These are phyloP conservation scores for Hoplostethus atlanticus DNA, from an alignment of 2,797 vertebrate species.

Conservation along the genomic window DNA sequence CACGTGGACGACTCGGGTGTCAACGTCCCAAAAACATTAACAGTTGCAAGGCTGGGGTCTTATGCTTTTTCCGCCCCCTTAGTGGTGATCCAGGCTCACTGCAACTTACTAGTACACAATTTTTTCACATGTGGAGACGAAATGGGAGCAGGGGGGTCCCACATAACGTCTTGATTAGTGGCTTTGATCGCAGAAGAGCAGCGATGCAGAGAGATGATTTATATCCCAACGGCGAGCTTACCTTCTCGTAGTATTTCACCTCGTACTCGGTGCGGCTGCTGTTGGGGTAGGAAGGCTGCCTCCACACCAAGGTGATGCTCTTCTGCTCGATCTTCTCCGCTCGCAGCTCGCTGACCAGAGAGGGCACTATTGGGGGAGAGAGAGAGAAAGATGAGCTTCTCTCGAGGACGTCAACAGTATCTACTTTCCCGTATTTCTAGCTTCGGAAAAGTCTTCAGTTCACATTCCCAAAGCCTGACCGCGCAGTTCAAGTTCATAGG, in stretches of 20 bases:
- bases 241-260: conserved; percentile 97
- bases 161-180: too few relatives aligned
- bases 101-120: too few relatives aligned
- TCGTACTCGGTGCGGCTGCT: conserved; percentile 92
- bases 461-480: conserved; percentile 7
- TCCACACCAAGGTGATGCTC: conserved; percentile 91
- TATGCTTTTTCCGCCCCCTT: too few relatives aligned
- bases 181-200: too few relatives aligned
- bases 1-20: too few relatives aligned
- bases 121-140: too few relatives aligned
- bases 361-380: conserved; percentile 73
- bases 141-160: too few relatives aligned
- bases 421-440: conserved; percentile 9
- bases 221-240: conserved; percentile 54
- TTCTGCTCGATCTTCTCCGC: conserved; percentile 91
- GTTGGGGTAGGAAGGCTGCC: conserved; percentile 83
- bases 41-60: too few relatives aligned
- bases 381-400: conserved; percentile 22
- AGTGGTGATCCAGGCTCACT: too few relatives aligned
- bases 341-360: conserved; percentile 88
- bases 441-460: background rate
- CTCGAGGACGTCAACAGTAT: conserved; percentile 6
- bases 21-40: too few relatives aligned
- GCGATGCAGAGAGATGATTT: too few relatives aligned
- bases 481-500: conserved; percentile 16